Evolutionary conservation across 2,113 vertebrate species (phyloP), one percentile per base, ranked within the genome.

Genomic region (Vicugna pacos): DNA sequence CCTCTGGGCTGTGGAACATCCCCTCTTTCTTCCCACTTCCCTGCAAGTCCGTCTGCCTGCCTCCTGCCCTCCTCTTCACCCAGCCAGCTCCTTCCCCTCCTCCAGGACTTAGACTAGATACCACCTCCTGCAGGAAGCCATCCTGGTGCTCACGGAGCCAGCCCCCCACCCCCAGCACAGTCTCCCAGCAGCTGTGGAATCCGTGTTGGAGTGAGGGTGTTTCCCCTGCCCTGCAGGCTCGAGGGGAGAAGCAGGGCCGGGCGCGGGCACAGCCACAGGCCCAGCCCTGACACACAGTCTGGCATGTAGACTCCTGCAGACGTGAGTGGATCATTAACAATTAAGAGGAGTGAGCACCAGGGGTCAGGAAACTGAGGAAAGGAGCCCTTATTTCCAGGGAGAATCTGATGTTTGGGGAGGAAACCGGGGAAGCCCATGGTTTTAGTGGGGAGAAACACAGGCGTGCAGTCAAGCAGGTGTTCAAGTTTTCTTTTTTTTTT

Each of bases 401-500:
- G 22, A 69, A 70, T 9, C 1, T 13, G 14, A 6, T 35, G 38
- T 10, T 1, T 3, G 15, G 16, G 16, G 50, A 38, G 0, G 32
- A 67, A 3, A 2, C 6, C 7, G 3, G 6, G 35, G 26, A 14
- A 72, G 16, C 5, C 38, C 22, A 0, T 4, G 0, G 17, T 0
- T 17, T 0, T 10, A 52, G 7, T 0, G 0, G 5, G 48, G 9
- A 28, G 64, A 6, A 11, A 16, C 2, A 4, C 1, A 5, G 12
- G 10, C 5, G 1, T 4, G 0, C 3, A 30, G 24, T 12, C 26
- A 6, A 32, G 22, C 54, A 3, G 28, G 4, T 0, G 4, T 0
- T 73, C 28, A 35, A 0, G 6, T 42, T 42, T 42, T 42, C 38
- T 38, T 38, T 38, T 38, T 35, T 35, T 35, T 35, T 35, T 35